These are phyloP conservation scores for Maconellicoccus hirsutus DNA, from an alignment of 1,140 invertebrate genomes.

Conservation along the genomic window DNA sequence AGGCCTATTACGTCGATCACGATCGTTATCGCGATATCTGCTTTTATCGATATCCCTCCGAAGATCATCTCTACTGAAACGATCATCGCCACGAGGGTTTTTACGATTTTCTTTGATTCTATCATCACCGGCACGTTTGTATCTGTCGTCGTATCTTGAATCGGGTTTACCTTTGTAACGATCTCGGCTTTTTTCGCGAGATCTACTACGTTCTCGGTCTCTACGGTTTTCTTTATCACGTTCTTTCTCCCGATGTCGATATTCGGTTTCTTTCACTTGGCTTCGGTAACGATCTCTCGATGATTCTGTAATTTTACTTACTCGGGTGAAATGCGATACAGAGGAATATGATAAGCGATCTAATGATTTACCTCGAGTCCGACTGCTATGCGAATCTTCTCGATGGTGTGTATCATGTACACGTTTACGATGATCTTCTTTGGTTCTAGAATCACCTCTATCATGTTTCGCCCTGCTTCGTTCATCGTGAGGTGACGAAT, in stretches of 20 bases:
- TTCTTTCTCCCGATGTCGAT: conserved; percentile 31
- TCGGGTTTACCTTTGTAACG: conserved; percentile 24
- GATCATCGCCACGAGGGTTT: not conserved
- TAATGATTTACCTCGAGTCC: not conserved
- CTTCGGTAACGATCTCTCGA: not conserved
- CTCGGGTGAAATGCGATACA: too few species aligned
- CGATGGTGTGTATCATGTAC: not conserved
- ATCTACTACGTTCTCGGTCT: conserved; percentile 37
- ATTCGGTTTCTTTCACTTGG: conserved; percentile 25
- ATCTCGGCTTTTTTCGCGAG: conserved; percentile 34
- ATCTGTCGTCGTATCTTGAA: conserved; percentile 22
- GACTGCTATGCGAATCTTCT: not conserved
- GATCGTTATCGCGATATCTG: conserved; percentile 28
- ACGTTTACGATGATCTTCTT: not conserved
- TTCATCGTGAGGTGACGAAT: not conserved
- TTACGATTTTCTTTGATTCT: conserved; percentile 36
- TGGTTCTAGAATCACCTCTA: not conserved
- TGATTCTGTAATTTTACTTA: too few species aligned
- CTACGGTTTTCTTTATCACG: conserved; percentile 34
- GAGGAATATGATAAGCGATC: not conserved
- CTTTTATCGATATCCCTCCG: not conserved
- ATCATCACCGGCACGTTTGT: conserved; percentile 34
- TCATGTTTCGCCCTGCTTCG: not conserved
- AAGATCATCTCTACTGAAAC: not conserved
- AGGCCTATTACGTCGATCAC: conserved; percentile 29